phyloP scores from a whole-genome alignment of 2,113 vertebrate genomes.

The Varanus komodoensis region DNA sequence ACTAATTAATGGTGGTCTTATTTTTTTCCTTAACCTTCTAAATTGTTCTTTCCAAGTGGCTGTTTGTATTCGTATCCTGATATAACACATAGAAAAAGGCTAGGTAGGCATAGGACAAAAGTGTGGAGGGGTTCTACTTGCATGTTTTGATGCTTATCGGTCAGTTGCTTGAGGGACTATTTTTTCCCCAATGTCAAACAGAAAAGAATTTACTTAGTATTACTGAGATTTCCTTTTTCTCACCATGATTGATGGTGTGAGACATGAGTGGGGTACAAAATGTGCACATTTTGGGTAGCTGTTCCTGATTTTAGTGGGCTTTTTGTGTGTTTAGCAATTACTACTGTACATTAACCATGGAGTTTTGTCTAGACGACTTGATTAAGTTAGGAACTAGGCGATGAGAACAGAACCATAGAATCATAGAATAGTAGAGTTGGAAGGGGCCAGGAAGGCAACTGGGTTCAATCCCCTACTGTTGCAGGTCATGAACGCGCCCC shows the following conservation, averaged over 20 bases:
- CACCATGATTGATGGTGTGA: no score
- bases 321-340: no score
- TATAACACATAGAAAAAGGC: background rate
- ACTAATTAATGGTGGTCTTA: slow-evolving; percentile 9
- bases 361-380: background rate
- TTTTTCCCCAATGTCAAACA: background rate
- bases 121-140: background rate
- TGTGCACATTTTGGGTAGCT: no score
- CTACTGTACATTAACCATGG: no score
- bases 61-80: background rate
- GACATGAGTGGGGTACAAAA: no score
- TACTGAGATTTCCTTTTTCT: no score
- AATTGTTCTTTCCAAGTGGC: background rate
- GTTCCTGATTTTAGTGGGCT: no score
- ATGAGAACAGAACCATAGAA: background rate
- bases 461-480: no score
- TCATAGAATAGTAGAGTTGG: no score
- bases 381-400: background rate
- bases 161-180: background rate
- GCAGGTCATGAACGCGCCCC: no score
- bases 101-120: background rate
- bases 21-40: slow-evolving; percentile 15
- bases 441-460: no score
- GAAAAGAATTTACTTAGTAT: background rate
- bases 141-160: background rate